Evolutionary conservation across 2,113 vertebrate genomes (phyloP), one percentile per base, ranked within the genome.

Genomic region (Antennarius striatus): DNA sequence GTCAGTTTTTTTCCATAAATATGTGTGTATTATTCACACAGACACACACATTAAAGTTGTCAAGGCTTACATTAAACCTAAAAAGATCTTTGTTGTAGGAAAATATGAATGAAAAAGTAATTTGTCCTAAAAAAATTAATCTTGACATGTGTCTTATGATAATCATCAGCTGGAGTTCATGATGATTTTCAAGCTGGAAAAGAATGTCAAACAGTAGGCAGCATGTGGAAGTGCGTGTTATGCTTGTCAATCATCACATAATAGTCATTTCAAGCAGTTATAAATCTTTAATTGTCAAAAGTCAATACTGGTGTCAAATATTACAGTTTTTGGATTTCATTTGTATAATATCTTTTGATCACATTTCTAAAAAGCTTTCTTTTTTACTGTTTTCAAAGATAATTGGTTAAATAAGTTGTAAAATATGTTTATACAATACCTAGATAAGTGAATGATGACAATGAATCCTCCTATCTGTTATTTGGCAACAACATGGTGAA

Each of bases 201-300:
- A 40, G 39, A n/a, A 7, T 64, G 16, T 17, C 4, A 47, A 17
- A 65, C 6, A n/a, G 3, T 10, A 36, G 10, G 6, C 6, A 39
- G 32, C 39, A 11, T 1, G 22, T 22, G 22, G 22, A 22, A 22
- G 22, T 22, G 22, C 2, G 32, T 60, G 43, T 42, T 40, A 40
- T 40, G 5, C 39, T 40, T 40, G 39, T 40, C 39, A 40, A 40
- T 22, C 1, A 79, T 12, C 59, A 78, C 68, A 80, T 40, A 63
- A 71, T 22, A 63, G 3, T 7, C 45, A 39, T 55, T 80, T 83
- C 68, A 82, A 84, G 80, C 82, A 84, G 60, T 91, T 89, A 87
- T 79, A 87, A 89, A 91, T 87, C 54, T 90, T 90, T 89, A 89
- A 79, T 90, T 82, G 64, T 89, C 81, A 89, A 91, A 91, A 90